Evolutionary conservation across 2,797 vertebrate genomes (phyloP).

Genomic region (Gadopsis bispinosus): DNA sequence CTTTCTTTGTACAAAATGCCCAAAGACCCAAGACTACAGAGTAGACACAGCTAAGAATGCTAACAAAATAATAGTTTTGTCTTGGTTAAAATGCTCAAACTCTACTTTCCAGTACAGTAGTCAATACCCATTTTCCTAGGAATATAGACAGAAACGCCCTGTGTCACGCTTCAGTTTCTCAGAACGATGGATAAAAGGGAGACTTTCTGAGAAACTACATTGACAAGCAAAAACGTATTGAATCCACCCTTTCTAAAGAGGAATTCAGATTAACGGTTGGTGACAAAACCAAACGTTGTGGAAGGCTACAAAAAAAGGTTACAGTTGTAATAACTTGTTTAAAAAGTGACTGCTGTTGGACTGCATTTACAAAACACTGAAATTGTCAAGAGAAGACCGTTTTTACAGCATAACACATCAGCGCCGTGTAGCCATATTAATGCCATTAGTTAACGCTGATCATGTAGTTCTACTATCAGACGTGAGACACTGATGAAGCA

Average conservation of each 20-base stretch:
- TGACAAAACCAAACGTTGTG: background rate
- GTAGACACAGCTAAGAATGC: background rate
- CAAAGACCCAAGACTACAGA: background rate
- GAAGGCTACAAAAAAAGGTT: background rate
- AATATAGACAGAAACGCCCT: background rate
- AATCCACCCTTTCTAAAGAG: accelerated
- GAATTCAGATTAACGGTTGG: background rate
- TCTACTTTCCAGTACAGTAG: background rate
- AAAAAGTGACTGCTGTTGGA: background rate
- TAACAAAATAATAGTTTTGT: background rate
- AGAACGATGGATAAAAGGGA: conserved; percentile 1
- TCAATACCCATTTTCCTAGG: background rate
- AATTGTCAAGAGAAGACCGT: background rate
- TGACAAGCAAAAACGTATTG: background rate
- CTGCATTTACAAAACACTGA: background rate
- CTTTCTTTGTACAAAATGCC: background rate
- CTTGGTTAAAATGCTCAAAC: background rate
- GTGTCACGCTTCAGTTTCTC: background rate
- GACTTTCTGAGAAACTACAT: background rate
- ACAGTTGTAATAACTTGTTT: background rate
- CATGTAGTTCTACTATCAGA: background rate
- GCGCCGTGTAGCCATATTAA: background rate
- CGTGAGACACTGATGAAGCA: background rate
- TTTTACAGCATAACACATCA: background rate
- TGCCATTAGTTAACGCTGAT: background rate